Percentiles rank a stretch among this genome's conserved stretches.
Evolutionary conservation across 2,797 vertebrate species (phyloP).

Genomic region (Phoeniculus purpureus): DNA sequence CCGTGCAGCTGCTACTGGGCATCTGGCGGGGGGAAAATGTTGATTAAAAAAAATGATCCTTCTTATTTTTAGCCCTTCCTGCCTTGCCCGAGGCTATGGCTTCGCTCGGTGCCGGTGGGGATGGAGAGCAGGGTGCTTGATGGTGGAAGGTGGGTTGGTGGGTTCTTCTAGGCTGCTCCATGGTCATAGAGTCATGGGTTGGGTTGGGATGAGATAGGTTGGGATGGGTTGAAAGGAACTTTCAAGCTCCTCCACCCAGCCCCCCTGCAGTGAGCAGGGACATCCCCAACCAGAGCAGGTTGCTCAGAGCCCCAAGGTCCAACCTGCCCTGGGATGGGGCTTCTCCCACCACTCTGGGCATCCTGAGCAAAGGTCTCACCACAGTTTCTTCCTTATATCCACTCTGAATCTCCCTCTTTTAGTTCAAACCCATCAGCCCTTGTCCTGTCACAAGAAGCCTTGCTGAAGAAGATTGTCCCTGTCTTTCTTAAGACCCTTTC

Average conservation of each 20-base stretch:
- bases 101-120: fast-evolving
- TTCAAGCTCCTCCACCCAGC: not conserved
- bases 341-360: not conserved
- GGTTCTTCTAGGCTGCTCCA: not conserved
- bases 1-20: slow-evolving; percentile 67
- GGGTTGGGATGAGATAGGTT: not conserved
- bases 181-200: no score
- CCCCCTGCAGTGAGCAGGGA: not conserved
- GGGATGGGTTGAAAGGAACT: not conserved
- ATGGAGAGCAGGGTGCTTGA: not conserved
- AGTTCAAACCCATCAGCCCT: not conserved
- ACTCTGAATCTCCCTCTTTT: not conserved
- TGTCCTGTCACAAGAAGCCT: not conserved
- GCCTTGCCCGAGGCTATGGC: not conserved
- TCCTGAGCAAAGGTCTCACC: not conserved
- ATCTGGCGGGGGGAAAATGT: slow-evolving; percentile 7
- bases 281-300: not conserved
- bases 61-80: slow-evolving; percentile 14
- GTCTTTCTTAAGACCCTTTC: not conserved
- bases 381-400: not conserved
- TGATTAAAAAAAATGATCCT: not conserved
- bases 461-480: not conserved
- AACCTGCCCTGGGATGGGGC: not conserved
- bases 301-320: not conserved
- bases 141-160: fast-evolving